Conservation (phyloP, 2,113 vertebrate genomes). For the Caretta caretta region DNA sequence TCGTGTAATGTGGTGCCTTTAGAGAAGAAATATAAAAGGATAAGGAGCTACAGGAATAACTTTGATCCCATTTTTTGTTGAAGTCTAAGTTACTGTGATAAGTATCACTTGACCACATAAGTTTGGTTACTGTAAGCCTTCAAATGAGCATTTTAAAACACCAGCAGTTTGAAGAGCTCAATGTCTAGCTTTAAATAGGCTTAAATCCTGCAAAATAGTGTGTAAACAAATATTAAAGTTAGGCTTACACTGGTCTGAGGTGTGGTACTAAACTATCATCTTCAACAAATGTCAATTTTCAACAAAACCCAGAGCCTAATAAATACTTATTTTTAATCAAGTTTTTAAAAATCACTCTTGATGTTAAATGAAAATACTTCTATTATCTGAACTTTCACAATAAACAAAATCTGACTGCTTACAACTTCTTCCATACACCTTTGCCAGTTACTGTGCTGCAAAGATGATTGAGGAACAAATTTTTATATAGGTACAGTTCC, state of each 20-base stretch:
- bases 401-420: background rate
- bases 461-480: no score
- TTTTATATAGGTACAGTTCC: background rate
- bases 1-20: background rate
- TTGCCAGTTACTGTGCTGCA: background rate
- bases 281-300: background rate
- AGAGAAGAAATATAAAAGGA: background rate
- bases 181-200: background rate
- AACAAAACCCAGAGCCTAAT: background rate
- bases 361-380: background rate
- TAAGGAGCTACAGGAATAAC: background rate
- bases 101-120: background rate
- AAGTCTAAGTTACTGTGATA: background rate
- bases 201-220: background rate
- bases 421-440: background rate
- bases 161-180: background rate
- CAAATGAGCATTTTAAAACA: background rate
- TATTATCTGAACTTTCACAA: background rate
- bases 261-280: background rate
- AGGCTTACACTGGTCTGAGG: no score
- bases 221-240: background rate
- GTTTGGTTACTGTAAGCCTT: background rate
- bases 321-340: background rate
- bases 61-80: background rate
- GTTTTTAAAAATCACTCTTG: background rate